Percentiles rank a stretch among this genome's conserved stretches.
Evolutionary conservation across 2,797 vertebrate species (phyloP).

Genomic region (Manis crassicaudata): DNA sequence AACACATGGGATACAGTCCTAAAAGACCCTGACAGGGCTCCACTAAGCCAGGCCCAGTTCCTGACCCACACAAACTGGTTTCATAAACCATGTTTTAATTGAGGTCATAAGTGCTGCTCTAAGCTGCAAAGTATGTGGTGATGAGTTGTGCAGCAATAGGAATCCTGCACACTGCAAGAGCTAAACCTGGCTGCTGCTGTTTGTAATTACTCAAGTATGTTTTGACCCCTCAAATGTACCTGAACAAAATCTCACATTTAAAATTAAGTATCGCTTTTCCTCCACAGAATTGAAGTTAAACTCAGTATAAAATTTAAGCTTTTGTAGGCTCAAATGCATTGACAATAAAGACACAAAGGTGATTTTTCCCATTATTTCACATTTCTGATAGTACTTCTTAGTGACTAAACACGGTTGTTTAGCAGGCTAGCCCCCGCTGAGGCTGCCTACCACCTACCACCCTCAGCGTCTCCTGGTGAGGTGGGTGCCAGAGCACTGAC

Average conservation of each 20-base stretch:
- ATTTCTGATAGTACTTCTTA: not conserved
- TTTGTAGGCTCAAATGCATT: not conserved
- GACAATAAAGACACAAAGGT: not conserved
- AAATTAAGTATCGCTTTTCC: not conserved
- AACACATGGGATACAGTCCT: not conserved
- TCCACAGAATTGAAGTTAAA: not conserved
- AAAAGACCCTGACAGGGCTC: fast-evolving
- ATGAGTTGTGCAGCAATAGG: not conserved
- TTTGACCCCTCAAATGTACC: not conserved
- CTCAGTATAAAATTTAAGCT: not conserved
- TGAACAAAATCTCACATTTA: not conserved
- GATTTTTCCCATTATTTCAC: not conserved
- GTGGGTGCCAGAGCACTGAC: not conserved
- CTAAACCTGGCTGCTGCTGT: fast-evolving
- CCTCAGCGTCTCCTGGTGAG: not conserved
- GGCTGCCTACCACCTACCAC: too few relatives aligned
- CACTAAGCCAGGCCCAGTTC: not conserved
- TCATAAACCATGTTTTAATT: fast-evolving
- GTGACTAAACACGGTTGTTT: not conserved
- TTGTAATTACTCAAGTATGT: fast-evolving
- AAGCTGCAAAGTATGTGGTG: fast-evolving
- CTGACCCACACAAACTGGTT: not conserved
- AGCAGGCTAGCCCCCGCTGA: not conserved
- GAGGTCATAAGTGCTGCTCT: not conserved
- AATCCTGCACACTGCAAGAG: fast-evolving